Evolutionary conservation across 2,113 vertebrate species (phyloP).

Genomic region (Poeciliopsis occidentalis): DNA sequence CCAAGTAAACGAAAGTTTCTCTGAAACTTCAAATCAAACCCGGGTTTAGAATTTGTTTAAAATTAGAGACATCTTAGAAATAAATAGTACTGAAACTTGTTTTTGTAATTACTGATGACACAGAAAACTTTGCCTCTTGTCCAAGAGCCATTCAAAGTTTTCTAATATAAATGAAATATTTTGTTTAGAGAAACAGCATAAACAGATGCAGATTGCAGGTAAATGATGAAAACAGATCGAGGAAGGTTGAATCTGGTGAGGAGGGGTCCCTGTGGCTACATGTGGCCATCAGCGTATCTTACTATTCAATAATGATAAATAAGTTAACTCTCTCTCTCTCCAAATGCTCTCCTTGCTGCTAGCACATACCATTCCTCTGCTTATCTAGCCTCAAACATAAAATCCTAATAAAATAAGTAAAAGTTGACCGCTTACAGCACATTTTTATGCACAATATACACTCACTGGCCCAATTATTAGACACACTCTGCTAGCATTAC

Average conservation of each 20-base stretch:
- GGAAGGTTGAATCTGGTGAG: constrained; percentile 58
- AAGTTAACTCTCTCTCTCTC: constrained; percentile 69
- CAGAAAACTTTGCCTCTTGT: not conserved
- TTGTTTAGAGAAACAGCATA: constrained; percentile 17
- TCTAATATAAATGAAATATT: constrained; percentile 33
- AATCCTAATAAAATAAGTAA: constrained; percentile 71
- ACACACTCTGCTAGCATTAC: not conserved
- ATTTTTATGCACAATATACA: constrained; percentile 7
- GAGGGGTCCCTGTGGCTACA: constrained; percentile 66
- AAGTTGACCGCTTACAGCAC: constrained; percentile 62
- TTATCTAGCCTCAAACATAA: constrained; percentile 35
- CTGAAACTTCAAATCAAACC: no score
- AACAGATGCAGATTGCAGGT: constrained; percentile 12
- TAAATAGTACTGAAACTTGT: not conserved
- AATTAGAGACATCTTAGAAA: not conserved
- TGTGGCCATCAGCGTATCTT: constrained; percentile 53
- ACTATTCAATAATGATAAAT: constrained; percentile 79
- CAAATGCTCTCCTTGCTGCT: constrained; percentile 58
- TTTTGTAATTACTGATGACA: not conserved
- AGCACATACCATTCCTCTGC: constrained; percentile 50
- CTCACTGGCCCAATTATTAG: not conserved
- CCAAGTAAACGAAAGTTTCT: no score
- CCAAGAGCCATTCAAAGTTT: not conserved
- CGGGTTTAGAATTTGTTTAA: not conserved
- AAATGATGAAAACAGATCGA: constrained; percentile 33